Evolutionary conservation across 30 jellyfish, hydroid and myxozoan genomes (phyloP), one percentile per base, ranked within the genome.

Genomic region (Cassiopea andromeda): DNA sequence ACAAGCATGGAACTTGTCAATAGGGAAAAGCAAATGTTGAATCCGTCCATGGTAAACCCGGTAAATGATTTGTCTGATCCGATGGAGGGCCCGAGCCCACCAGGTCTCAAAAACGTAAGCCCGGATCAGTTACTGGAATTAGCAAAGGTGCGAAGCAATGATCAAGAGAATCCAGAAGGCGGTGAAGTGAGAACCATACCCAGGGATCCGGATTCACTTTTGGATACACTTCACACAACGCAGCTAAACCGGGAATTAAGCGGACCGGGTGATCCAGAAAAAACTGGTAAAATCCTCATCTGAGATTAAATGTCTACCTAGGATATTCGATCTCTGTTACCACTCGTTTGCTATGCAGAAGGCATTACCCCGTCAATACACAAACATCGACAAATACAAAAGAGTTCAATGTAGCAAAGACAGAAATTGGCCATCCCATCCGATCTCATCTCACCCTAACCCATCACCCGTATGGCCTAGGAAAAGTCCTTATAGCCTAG

Each of bases 41-140:
- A 48, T 64, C 92, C 97, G 8, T 79, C 67, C 57, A 77, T 75
- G 92, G 73, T 80, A n/a, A 90, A 77, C 48, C 91, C 97, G 13
- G 93, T 96, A 6, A 96, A 96, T 85, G 98, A 96, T 75, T 78
- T 96, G 38, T 96, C 99, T 12, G 99, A 96, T 82, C 98, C 99
- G 48, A 87, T 67, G 84, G 85, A 89, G n/a, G 88, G 85, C 15
- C 80, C 76, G 18, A 80, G 49, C 7, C 91, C 75, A 79, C 44
- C 90, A 10, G 74, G 72, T 14, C n/a, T 75, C 8, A 89, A 83
- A 4, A 82, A 82, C 71, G 49, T 92, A 16, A 74, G 87, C 48
- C 97, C 99, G 47, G 99, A 96, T 76, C 88, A 93, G 59, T 76
- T 96, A 83, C 80, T 96, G 71, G 97, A 96, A 71, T 82, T 84